Percentiles rank a stretch among this genome's conserved stretches.
These are phyloP conservation scores for Procavia capensis DNA, from an alignment of 2,113 vertebrate genomes.

Conservation along the genomic window DNA sequence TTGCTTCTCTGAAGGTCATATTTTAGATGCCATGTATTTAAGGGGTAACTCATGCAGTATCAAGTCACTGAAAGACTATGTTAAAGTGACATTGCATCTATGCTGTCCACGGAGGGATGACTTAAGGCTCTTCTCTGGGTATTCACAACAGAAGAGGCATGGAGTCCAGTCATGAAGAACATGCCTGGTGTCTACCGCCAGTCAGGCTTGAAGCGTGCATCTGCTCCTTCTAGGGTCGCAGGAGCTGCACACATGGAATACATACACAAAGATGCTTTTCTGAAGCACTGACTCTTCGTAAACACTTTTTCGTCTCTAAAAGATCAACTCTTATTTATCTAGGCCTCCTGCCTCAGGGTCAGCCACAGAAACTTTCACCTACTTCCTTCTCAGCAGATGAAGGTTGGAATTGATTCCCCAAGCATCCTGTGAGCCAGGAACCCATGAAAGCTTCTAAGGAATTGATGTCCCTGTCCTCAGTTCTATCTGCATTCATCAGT, in stretches of 20 bases:
- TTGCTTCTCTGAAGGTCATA: not conserved
- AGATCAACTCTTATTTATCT: not conserved
- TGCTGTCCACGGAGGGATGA: not conserved
- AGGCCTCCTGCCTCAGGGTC: not conserved
- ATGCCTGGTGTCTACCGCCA: not conserved
- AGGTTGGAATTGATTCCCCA: not conserved
- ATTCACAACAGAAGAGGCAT: not conserved
- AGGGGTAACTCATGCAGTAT: not conserved
- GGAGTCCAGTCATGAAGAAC: not conserved
- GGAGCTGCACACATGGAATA: not conserved
- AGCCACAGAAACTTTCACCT: not conserved
- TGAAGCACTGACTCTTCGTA: not conserved
- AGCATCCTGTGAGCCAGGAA: constrained; percentile 1
- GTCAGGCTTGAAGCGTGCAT: not conserved
- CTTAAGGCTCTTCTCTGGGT: not conserved
- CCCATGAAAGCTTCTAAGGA: not conserved
- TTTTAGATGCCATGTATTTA: not conserved
- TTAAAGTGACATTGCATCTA: not conserved
- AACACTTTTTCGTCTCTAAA: not conserved
- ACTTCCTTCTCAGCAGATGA: not conserved
- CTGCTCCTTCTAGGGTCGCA: not conserved
- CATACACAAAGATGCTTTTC: not conserved
- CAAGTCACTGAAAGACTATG: not conserved
- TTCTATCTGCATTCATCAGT: not conserved
- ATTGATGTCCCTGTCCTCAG: not conserved